Base-by-base conservation (phyloP, 2,888 invertebrate species). In the Mesorhabditis sp. region DNA sequence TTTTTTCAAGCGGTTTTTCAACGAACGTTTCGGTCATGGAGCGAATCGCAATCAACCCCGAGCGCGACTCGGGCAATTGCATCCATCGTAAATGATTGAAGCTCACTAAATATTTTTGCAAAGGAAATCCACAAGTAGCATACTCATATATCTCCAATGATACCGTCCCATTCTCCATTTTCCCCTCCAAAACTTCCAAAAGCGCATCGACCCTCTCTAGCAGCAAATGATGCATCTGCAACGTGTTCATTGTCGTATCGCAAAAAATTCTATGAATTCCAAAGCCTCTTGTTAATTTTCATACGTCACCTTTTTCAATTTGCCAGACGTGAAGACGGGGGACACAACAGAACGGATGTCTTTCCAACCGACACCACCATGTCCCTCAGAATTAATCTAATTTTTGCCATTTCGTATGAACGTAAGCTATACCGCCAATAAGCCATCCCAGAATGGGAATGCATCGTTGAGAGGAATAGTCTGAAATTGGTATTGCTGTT, bases 291-390 rank as follows among this genome's bases (percentile, higher is more conserved):
- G 2, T 15, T n/a, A 63, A n/a, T 7, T 7, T 28, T n/a, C 10
- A n/a, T 15, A 28, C 13, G 15, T 61, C 43, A 74, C 73, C 67
- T 72, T 67, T 83, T 90, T 91, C 65, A 91, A 85, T 85, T 91
- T 91, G 5, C 90, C 90, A 0, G 91, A 89, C 0, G 91, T 89
- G 82, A 91, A 91, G 0, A 90, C 89, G 0, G 91, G 90, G 0
- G 91, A 89, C 80, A 91, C 86, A 78, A 90, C 90, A 0, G 88
- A 76, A n/a, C 91, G 88, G 43, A 91, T 84, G 65, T 87, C 88
- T 80, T 89, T 90, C 91, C 91, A 92, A 67, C 88, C 87, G 5
- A 58, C 64, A 43, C 68, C 68, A 45, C 4, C 10, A 50, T 10
- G 43, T 42, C 63, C 63, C 63, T n/a, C 7, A 15, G n/a, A 7